Evolutionary conservation across 2,888 invertebrate species (phyloP), one percentile per base, ranked within the genome.

Genomic region (Aleiodes leptofemur): DNA sequence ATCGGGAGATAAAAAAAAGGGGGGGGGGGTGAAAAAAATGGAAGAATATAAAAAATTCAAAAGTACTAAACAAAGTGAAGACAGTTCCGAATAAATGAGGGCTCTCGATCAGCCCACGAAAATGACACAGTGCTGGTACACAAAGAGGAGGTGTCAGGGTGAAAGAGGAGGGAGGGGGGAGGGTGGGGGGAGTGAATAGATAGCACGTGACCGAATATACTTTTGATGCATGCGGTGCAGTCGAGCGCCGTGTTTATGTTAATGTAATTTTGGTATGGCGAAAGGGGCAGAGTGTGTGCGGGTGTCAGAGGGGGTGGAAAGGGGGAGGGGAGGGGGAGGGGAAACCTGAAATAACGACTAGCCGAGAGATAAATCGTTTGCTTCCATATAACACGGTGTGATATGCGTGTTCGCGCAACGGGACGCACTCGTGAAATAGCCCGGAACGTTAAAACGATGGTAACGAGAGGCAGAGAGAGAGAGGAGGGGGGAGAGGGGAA

Each of bases 311-410:
- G 53, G 53, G 53, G 13, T 2, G 61, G 66, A 14, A 6, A 14
- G 4, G 53, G 53, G 53, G 13, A 14, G 61, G 66, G 34, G 43
- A 50, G 68, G 68, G 43, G 48, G 74, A 71, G 73, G 51, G 64
- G 61, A 9, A 43, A 43, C 57, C 75, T 72, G 72, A 76, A 76
- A 76, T 76, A 76, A 76, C 69, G 72, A 72, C 69, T 72, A 76
- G 68, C 72, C 72, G 14, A 57, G 72, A 76, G 72, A 76, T 76
- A 76, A 76, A 76, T 76, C 75, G 72, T 76, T 76, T 76, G 68
- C 31, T 29, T 71, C 66, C 68, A 75, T 68, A 71, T 68, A 43
- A 73, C 75, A 68, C 55, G 23, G 34, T 68, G 71, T 71, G 71
- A 69, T 69, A 69, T 69, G 69, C 59, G 57, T 75, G 64, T 70